These are phyloP conservation scores for Eufriesea mexicana DNA, from an alignment of 1,140 invertebrate species.

Conservation along the genomic window DNA sequence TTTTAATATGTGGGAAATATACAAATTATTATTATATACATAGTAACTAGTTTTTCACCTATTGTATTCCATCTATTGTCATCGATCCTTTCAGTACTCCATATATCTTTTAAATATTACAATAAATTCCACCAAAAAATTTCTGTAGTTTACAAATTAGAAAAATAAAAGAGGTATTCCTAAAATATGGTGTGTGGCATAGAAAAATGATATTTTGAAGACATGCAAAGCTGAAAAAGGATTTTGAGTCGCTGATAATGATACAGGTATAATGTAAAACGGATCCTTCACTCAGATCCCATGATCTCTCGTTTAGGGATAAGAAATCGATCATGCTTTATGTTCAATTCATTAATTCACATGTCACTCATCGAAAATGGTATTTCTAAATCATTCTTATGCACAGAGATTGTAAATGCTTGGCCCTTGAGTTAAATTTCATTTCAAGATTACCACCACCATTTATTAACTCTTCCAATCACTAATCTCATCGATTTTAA, in stretches of 20 bases:
- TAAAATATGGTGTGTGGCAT: background rate
- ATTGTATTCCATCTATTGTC: background rate
- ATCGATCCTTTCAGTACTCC: background rate
- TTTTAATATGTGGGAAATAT: slow-evolving; percentile 12
- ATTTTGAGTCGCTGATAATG: background rate
- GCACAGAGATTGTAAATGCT: slow-evolving; percentile 34
- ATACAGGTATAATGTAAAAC: background rate
- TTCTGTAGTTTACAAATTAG: background rate
- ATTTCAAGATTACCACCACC: background rate
- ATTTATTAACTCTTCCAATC: background rate
- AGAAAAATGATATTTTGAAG: background rate
- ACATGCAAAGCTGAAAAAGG: background rate
- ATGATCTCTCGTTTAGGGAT: background rate
- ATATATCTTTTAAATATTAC: background rate
- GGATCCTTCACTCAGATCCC: background rate
- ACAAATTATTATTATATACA: background rate
- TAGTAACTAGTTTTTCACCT: background rate
- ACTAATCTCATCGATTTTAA: background rate
- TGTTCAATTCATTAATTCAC: slow-evolving; percentile 50
- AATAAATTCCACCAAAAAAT: background rate
- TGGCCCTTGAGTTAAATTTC: slow-evolving; percentile 10
- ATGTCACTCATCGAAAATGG: background rate
- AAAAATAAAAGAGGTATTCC: background rate
- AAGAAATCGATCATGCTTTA: background rate
- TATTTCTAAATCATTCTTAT: slow-evolving; percentile 24